Evolutionary conservation across 1,140 invertebrate genomes (phyloP).

Genomic region (Drosophila ananassae): DNA sequence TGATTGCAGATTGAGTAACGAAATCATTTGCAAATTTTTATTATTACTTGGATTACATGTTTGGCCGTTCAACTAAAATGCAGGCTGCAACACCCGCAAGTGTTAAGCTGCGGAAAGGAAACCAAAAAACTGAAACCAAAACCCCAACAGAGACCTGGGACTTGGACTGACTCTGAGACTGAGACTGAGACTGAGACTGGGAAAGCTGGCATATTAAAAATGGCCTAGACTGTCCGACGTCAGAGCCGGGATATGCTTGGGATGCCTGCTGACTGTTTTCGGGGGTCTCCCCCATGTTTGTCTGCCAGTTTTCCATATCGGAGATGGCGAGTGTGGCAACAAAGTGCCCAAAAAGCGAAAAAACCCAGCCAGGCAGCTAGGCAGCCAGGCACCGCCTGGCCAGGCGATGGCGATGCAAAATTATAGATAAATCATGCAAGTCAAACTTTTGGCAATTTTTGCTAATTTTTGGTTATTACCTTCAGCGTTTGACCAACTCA

Average conservation of each 20-base stretch:
- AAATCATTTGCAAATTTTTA: slow-evolving; percentile 81
- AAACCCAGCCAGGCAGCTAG: slow-evolving; percentile 44
- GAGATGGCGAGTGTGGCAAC: slow-evolving; percentile 70
- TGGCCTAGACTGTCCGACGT: slow-evolving; percentile 67
- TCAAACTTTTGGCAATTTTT: slow-evolving; percentile 81
- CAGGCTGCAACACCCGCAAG: slow-evolving; percentile 79
- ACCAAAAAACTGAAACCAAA: slow-evolving; percentile 41
- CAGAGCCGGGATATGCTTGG: slow-evolving; percentile 32
- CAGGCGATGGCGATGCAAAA: slow-evolving; percentile 70
- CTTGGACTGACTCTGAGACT: slow-evolving; percentile 17
- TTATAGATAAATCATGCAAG: slow-evolving; percentile 83
- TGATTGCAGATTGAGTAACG: slow-evolving; percentile 76
- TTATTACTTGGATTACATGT: slow-evolving; percentile 80
- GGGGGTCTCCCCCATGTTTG: slow-evolving; percentile 51
- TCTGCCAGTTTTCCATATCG: slow-evolving; percentile 68
- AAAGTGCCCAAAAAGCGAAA: slow-evolving; percentile 21
- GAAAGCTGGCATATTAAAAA: slow-evolving; percentile 69
- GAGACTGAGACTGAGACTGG: slow-evolving; percentile 40
- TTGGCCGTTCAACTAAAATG: slow-evolving; percentile 47
- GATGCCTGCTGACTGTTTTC: slow-evolving; percentile 39
- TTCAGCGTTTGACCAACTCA: slow-evolving; percentile 62
- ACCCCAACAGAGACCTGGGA: slow-evolving; percentile 34
- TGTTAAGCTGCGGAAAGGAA: slow-evolving; percentile 77
- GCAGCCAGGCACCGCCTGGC: slow-evolving; percentile 39
- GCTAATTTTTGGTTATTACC: slow-evolving; percentile 83